phyloP scores from a whole-genome alignment of 2,888 invertebrate species.

The Sarcophaga carnaria region DNA sequence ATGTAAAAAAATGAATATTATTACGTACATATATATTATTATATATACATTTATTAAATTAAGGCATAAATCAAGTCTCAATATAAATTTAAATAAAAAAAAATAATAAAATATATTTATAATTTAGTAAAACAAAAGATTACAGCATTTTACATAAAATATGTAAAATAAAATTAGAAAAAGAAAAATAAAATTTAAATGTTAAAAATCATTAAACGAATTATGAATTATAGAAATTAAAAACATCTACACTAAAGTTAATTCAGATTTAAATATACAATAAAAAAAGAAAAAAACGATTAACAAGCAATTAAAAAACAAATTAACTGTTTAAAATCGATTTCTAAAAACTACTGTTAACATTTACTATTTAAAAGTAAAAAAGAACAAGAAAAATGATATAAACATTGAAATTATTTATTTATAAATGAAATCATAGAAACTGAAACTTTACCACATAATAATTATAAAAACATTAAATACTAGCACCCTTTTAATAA shows the following conservation, averaged over 20 bases:
- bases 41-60: not conserved
- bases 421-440: slow-evolving; percentile 5
- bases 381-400: slow-evolving; percentile 4
- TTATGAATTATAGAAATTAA: not conserved
- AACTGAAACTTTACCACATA: not conserved
- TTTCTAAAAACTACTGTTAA: slow-evolving; percentile 66
- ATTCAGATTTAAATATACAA: slow-evolving; percentile 45
- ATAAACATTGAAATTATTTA: slow-evolving; percentile 20
- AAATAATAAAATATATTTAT: not conserved
- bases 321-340: slow-evolving; percentile 45
- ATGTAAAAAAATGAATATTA: too few species aligned
- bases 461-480: slow-evolving; percentile 12
- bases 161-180: slow-evolving; percentile 6
- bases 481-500: slow-evolving; percentile 14
- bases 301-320: slow-evolving; percentile 41
- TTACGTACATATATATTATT: too few species aligned
- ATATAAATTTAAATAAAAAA: not conserved
- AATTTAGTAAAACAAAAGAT: not conserved
- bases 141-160: not conserved
- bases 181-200: not conserved
- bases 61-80: slow-evolving; percentile 5
- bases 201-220: slow-evolving; percentile 14
- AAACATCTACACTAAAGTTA: not conserved
- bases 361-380: slow-evolving; percentile 59
- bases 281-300: not conserved